These are phyloP conservation scores for Camponotus fellah DNA, from an alignment of 2,888 invertebrate genomes.

Conservation along the genomic window DNA sequence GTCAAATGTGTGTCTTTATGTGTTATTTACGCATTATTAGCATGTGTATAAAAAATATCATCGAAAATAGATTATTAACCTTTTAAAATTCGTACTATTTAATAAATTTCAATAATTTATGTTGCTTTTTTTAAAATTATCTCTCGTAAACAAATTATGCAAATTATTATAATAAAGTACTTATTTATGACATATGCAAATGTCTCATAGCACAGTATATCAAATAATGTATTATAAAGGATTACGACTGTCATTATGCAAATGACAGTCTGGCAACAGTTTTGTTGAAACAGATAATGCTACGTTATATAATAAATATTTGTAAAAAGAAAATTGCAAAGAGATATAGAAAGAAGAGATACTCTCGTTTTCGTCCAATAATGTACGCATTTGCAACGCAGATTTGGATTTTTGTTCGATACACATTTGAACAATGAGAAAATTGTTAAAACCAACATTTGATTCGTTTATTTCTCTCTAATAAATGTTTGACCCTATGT, in stretches of 20 bases:
- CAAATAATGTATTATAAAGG: not conserved
- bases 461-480: not conserved
- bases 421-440: not conserved
- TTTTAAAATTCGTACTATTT: not conserved
- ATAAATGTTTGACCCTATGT: not conserved
- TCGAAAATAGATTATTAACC: not conserved
- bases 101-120: not conserved
- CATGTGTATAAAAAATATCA: conserved; percentile 19
- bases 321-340: not conserved
- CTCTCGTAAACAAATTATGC: not conserved
- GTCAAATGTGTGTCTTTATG: conserved; percentile 60
- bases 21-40: conserved; percentile 64
- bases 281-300: not conserved
- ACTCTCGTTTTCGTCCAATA: not conserved
- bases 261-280: not conserved
- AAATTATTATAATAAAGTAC: not conserved
- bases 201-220: not conserved
- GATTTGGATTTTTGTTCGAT: not conserved
- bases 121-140: not conserved
- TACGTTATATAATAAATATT: not conserved
- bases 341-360: too few species aligned
- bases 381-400: not conserved
- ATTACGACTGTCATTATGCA: not conserved
- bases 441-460: not conserved
- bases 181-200: not conserved